These are phyloP conservation scores for Luperina nickerlii DNA, from an alignment of 2,888 invertebrate genomes.

Conservation along the genomic window DNA sequence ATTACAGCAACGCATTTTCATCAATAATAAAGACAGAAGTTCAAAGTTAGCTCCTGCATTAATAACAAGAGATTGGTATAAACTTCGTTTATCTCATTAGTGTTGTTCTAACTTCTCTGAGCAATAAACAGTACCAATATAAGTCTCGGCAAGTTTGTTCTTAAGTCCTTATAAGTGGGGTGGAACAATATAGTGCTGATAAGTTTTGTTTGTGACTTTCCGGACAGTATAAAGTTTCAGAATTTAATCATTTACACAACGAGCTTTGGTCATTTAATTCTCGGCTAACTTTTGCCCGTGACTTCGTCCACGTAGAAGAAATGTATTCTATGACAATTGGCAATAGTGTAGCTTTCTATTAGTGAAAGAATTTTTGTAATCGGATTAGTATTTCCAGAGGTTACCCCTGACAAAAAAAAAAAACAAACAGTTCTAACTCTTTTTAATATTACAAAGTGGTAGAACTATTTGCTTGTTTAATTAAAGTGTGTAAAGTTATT, in stretches of 20 bases:
- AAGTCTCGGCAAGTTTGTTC: conserved; percentile 15
- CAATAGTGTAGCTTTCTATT: not conserved
- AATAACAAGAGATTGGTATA: conserved; percentile 24
- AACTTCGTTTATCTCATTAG: conserved; percentile 34
- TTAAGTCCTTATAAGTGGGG: conserved; percentile 1
- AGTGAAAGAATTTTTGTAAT: not conserved
- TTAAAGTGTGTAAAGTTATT: not conserved
- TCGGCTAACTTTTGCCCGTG: not conserved
- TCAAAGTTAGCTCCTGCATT: conserved; percentile 33
- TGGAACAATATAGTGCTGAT: not conserved
- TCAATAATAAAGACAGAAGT: conserved; percentile 12
- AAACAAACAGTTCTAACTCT: not conserved
- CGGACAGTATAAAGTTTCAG: not conserved
- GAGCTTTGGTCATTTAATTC: not conserved
- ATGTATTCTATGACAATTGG: not conserved
- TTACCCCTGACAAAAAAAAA: not conserved
- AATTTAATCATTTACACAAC: not conserved
- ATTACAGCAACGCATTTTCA: not conserved
- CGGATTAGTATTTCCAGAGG: not conserved
- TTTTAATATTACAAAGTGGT: no score
- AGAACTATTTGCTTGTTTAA: no score
- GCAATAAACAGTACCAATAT: conserved; percentile 28
- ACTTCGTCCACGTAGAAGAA: not conserved
- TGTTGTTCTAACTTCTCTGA: conserved; percentile 18
- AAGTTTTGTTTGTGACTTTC: conserved; percentile 13